Conservation (phyloP, 2,888 invertebrate species). For the Reticulitermes lucifugus region DNA sequence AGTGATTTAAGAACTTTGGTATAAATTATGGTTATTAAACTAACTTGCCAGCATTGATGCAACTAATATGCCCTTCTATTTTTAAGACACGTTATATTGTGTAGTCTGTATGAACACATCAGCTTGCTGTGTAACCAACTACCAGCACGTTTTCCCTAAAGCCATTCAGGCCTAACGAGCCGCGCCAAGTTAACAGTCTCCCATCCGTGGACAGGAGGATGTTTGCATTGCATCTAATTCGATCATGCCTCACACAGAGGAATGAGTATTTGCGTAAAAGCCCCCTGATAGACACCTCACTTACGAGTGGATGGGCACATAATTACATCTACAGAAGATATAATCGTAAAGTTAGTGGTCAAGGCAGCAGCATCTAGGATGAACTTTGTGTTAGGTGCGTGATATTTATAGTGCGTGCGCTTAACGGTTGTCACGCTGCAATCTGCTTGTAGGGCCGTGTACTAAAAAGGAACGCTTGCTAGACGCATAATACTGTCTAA, state of each 20-base stretch:
- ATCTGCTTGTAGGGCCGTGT: too few relatives aligned
- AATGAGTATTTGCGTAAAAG: background rate
- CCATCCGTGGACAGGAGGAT: constrained; percentile 4
- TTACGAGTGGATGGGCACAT: background rate
- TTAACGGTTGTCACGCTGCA: background rate
- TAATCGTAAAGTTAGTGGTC: background rate
- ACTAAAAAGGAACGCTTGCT: too few relatives aligned
- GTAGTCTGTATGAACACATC: too few relatives aligned
- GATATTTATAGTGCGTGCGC: background rate
- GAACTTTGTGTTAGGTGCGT: background rate
- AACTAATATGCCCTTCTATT: too few relatives aligned
- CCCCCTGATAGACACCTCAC: background rate
- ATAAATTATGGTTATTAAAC: too few relatives aligned
- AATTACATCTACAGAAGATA: background rate
- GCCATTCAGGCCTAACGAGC: background rate
- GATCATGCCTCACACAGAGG: background rate
- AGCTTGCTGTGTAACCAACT: too few relatives aligned
- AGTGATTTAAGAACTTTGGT: too few relatives aligned
- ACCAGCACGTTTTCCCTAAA: background rate
- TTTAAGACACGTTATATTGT: too few relatives aligned
- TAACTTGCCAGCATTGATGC: too few relatives aligned
- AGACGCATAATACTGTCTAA: too few relatives aligned
- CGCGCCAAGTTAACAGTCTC: background rate
- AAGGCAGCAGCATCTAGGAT: background rate
- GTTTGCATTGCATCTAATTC: constrained; percentile 13